phyloP scores from a whole-genome alignment of 2,113 vertebrate species.

The Nothobranchius kuhntae region DNA sequence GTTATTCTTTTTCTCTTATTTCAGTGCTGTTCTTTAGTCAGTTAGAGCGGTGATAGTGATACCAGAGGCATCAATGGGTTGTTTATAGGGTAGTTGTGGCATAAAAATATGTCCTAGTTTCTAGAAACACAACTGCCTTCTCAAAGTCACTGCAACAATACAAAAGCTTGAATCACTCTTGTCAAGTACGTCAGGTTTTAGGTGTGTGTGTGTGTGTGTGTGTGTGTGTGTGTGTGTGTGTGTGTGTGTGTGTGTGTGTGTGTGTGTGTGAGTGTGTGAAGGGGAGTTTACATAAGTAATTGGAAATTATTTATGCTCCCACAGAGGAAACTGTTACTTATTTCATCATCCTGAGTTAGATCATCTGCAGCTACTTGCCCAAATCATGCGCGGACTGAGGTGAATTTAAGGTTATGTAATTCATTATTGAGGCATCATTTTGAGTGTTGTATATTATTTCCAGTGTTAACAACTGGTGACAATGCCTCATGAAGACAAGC shows the following conservation, averaged over 20 bases:
- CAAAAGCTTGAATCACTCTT: neutral
- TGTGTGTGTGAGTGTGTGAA: neutral
- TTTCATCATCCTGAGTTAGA: conserved; percentile 30
- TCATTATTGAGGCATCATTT: conserved; percentile 12
- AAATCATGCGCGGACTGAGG: neutral
- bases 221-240: too few species aligned
- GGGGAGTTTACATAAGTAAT: conserved; percentile 9
- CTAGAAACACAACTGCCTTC: neutral
- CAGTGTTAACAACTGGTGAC: conserved; percentile 19
- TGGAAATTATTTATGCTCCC: conserved; percentile 23
- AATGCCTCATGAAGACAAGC: conserved; percentile 4
- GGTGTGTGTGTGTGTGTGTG: neutral
- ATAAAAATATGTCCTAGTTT: neutral
- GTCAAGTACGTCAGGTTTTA: neutral
- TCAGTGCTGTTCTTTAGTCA: conserved; percentile 2
- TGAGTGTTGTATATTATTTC: conserved; percentile 11
- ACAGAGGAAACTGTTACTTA: conserved; percentile 4
- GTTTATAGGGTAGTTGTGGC: neutral
- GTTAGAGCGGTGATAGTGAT: neutral
- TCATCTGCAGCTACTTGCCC: conserved; percentile 2
- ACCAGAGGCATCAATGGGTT: neutral
- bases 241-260: too few species aligned
- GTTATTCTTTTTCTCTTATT: neutral
- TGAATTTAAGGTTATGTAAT: neutral
- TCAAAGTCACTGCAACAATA: conserved; percentile 1